Evolutionary conservation across 2,113 vertebrate species (phyloP), one percentile per base, ranked within the genome.

Genomic region (Sceloporus tristichus): DNA sequence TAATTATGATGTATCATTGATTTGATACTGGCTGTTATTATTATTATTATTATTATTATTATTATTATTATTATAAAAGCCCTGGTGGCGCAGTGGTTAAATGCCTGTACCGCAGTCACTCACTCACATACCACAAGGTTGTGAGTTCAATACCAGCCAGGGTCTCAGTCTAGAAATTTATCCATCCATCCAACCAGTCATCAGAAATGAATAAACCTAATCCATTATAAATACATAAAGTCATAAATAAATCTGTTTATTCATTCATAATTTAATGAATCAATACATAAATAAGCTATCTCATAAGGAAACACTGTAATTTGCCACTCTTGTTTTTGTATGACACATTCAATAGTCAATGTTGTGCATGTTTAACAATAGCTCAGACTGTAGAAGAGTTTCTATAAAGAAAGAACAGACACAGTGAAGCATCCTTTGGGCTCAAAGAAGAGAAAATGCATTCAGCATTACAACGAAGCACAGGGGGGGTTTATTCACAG

Each of bases 401-500:
- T 90, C 86, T 92, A 10, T 88, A 89, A 90, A 93, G 88, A 79
- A 91, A 86, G 92, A 23, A 83, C 87, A 90, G 88, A 93, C 92
- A 93, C 68, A 86, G 71, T 88, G 80, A 88, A 87, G 85, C 80
- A 74, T 87, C 84, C 87, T 91, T 86, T 74, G 87, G 87, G 4
- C 70, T 92, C 53, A 80, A 91, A 89, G 92, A 95, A 94, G 82
- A 91, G 80, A 92, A 94, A 94, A 91, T 87, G 87, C 78, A 88
- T 80, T 79, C 90, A 90, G 73, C 87, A 79, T 89, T 88, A 88
- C 62, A 90, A 62, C 0, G 0, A 87, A 59, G 59, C 92, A 89
- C 82, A 93, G 88, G 68, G 68, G 82, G 86, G 77, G 13, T 19
- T 84, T 91, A 88, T 92, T 95, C 62, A 82, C 82, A 80, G 76